Percentiles rank a stretch among this genome's conserved stretches.
These are phyloP conservation scores for Callyntrura sp. DNA, from an alignment of 2,888 invertebrate genomes.

Conservation along the genomic window DNA sequence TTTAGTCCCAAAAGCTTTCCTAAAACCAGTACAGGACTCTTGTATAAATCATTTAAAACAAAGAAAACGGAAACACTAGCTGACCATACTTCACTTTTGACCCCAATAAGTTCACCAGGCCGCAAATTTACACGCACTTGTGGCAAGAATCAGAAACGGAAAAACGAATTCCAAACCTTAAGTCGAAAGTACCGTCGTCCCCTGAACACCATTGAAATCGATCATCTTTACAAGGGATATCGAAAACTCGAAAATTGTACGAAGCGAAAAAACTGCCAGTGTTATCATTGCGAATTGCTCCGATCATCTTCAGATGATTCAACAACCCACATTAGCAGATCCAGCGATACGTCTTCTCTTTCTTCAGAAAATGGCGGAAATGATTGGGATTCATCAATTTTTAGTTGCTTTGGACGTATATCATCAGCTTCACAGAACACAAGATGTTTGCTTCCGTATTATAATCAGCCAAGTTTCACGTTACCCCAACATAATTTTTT, in stretches of 20 bases:
- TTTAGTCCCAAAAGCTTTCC: not conserved
- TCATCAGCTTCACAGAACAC: not conserved
- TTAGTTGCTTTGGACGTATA: slow-evolving; percentile 12
- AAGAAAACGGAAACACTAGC: too few species aligned
- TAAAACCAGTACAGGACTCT: not conserved
- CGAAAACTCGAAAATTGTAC: slow-evolving; percentile 52
- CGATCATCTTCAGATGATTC: slow-evolving; percentile 44
- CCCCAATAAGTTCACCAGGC: too few species aligned
- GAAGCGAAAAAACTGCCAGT: slow-evolving; percentile 56
- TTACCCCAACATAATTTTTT: not conserved
- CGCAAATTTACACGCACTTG: not conserved
- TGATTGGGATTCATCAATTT: not conserved
- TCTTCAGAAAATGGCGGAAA: slow-evolving; percentile 23
- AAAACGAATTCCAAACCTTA: slow-evolving; percentile 55
- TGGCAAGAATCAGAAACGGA: slow-evolving; percentile 4
- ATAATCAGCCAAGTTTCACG: not conserved
- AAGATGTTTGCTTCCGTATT: not conserved
- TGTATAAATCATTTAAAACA: not conserved
- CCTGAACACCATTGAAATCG: slow-evolving; percentile 68
- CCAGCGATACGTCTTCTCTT: slow-evolving; percentile 26
- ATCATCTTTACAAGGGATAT: slow-evolving; percentile 67
- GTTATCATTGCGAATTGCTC: slow-evolving; percentile 65
- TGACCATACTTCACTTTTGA: too few species aligned
- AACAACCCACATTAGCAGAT: not conserved
- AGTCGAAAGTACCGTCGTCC: slow-evolving; percentile 52